A percentile compares a stretch with the other conserved stretches of the same genome.
These are phyloP conservation scores for Oligia latruncula DNA, from an alignment of 2,888 invertebrate species.

Conservation along the genomic window DNA sequence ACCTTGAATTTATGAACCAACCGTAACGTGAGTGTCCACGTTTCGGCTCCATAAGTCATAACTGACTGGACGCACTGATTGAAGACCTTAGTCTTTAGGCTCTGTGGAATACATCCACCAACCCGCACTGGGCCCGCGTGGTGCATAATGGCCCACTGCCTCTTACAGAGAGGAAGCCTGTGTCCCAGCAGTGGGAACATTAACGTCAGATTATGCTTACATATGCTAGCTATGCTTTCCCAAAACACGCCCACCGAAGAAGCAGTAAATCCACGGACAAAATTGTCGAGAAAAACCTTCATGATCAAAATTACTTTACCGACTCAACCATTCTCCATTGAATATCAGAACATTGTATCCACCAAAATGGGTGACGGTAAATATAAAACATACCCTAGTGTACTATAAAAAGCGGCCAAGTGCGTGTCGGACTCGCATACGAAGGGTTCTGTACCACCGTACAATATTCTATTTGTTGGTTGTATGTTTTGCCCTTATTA, in stretches of 20 bases:
- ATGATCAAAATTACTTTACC: not conserved
- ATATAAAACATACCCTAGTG: conserved; percentile 46
- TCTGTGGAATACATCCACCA: no score
- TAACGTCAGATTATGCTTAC: no score
- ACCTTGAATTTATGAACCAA: no score
- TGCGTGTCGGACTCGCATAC: not conserved
- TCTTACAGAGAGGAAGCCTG: no score
- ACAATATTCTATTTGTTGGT: not conserved
- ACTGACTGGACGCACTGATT: no score
- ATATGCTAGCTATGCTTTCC: not conserved
- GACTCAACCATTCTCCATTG: conserved; percentile 25
- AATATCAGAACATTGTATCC: conserved; percentile 44
- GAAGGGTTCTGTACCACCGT: not conserved
- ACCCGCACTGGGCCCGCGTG: no score
- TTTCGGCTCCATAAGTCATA: no score
- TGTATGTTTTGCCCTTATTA: not conserved
- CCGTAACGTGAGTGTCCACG: no score
- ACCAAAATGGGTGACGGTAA: conserved; percentile 45
- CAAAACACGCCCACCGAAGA: not conserved
- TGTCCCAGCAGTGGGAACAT: no score
- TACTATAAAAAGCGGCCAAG: conserved; percentile 8
- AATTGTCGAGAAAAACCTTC: not conserved
- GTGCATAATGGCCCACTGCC: no score
- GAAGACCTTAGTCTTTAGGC: no score
- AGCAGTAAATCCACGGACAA: not conserved